Base-by-base conservation (phyloP, 2,888 invertebrate species). In the Cryptosula pallasiana region DNA sequence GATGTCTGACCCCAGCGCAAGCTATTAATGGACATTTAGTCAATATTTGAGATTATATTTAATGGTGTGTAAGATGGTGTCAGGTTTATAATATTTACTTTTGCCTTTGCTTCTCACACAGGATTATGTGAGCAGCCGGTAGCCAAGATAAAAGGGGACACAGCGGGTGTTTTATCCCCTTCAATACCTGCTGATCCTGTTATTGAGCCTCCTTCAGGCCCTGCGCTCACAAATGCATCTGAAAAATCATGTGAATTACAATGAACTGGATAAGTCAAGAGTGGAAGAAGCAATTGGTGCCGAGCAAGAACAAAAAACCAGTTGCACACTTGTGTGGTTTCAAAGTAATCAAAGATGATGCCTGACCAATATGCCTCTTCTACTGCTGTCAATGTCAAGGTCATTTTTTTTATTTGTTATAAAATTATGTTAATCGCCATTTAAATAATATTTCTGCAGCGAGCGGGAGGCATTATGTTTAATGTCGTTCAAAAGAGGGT, bases 221-320 rank as follows among this genome's bases (percentile, higher is more conserved):
- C n/a, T n/a, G n/a, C n/a, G n/a, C n/a, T n/a, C 16, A 55, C 23
- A 3, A 9, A 45, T 45, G 55, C 23, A 55, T 16, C 55, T 5
- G 3, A 55, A 23, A 55, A 55, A 55, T 55, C 55, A 23, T 55
- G 55, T 55, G 23, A 55, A 16, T 55, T 55, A n/a, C 55, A 55
- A 55, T 55, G 55, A 55, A n/a, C 25, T n/a, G n/a, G n/a, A n/a
- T n/a, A n/a, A n/a, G n/a, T n/a, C n/a, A n/a, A n/a, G n/a, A n/a
- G n/a, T n/a, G n/a, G n/a, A n/a, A n/a, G n/a, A n/a, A n/a, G n/a
- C n/a, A n/a, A n/a, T n/a, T n/a, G n/a, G n/a, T n/a, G n/a, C n/a
- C n/a, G n/a, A n/a, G n/a, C n/a, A n/a, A n/a, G n/a, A n/a, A n/a
- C n/a, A n/a, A n/a, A n/a, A n/a, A n/a, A n/a, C n/a, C n/a, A n/a